Evolutionary conservation across 2,888 invertebrate species (phyloP).

Genomic region (Lampropteryx suffumata): DNA sequence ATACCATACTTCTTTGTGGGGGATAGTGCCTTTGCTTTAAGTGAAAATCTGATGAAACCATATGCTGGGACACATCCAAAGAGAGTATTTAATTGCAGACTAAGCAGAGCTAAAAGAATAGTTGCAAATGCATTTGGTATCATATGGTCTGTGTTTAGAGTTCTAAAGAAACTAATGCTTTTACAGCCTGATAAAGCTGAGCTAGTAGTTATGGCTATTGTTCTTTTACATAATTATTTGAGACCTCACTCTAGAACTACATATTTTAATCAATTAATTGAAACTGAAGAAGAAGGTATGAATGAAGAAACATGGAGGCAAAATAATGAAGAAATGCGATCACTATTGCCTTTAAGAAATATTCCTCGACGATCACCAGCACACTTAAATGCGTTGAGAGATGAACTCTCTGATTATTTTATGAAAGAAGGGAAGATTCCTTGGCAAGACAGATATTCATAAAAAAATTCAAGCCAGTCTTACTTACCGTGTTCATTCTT

Average conservation of each 20-base stretch:
- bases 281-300: slow-evolving; percentile 17
- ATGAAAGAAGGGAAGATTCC: slow-evolving; percentile 31
- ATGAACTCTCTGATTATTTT: slow-evolving; percentile 30
- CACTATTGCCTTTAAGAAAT: slow-evolving; percentile 23
- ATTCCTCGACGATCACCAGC: slow-evolving; percentile 30
- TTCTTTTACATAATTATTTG: slow-evolving; percentile 27
- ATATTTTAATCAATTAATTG: neutral
- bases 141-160: slow-evolving; percentile 24
- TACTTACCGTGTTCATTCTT: slow-evolving; percentile 24
- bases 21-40: slow-evolving; percentile 29
- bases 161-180: slow-evolving; percentile 29
- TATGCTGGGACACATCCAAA: slow-evolving; percentile 27
- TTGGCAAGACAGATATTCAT: slow-evolving; percentile 32
- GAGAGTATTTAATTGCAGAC: slow-evolving; percentile 25
- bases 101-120: slow-evolving; percentile 21
- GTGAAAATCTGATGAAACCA: slow-evolving; percentile 30
- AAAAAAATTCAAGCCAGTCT: slow-evolving; percentile 18
- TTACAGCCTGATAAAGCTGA: slow-evolving; percentile 26
- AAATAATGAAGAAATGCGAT: slow-evolving; percentile 24
- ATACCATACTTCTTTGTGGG: slow-evolving; percentile 31
- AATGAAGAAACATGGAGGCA: slow-evolving; percentile 23
- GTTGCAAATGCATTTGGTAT: slow-evolving; percentile 25
- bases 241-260: slow-evolving; percentile 23
- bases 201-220: slow-evolving; percentile 11
- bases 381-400: slow-evolving; percentile 29